phyloP scores from a whole-genome alignment of 2,113 vertebrate species.

The Toxostoma redivivum region DNA sequence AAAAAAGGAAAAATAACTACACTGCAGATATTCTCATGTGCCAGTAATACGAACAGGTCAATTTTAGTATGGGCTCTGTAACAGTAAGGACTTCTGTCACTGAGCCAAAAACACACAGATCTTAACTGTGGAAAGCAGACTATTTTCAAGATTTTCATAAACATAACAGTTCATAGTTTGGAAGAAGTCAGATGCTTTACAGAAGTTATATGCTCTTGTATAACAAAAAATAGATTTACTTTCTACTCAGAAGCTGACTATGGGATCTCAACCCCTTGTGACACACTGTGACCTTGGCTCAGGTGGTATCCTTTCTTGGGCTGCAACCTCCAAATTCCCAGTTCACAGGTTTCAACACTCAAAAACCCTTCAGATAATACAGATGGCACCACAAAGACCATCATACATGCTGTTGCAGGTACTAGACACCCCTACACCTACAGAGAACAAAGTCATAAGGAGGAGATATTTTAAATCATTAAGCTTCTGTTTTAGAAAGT shows the following conservation, averaged over 20 bases:
- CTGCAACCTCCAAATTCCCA: background rate
- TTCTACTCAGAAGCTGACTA: background rate
- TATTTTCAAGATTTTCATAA: background rate
- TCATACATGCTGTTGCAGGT: background rate
- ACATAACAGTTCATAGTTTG: background rate
- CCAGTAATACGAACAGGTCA: background rate
- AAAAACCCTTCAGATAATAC: background rate
- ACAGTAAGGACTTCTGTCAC: background rate
- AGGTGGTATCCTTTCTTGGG: background rate
- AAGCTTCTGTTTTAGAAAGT: background rate
- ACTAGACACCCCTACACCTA: background rate
- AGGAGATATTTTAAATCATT: background rate
- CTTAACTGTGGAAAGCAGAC: background rate
- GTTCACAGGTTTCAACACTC: background rate
- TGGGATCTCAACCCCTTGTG: background rate
- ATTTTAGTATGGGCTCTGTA: background rate
- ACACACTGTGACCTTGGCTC: background rate
- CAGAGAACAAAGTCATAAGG: background rate
- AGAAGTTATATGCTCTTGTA: background rate
- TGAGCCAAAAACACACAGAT: background rate
- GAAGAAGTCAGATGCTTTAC: background rate
- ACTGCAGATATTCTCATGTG: background rate
- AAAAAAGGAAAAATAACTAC: background rate
- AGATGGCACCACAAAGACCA: background rate
- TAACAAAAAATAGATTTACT: background rate